phyloP scores from a whole-genome alignment of 2,888 invertebrate species.

The Pinctada fucata region DNA sequence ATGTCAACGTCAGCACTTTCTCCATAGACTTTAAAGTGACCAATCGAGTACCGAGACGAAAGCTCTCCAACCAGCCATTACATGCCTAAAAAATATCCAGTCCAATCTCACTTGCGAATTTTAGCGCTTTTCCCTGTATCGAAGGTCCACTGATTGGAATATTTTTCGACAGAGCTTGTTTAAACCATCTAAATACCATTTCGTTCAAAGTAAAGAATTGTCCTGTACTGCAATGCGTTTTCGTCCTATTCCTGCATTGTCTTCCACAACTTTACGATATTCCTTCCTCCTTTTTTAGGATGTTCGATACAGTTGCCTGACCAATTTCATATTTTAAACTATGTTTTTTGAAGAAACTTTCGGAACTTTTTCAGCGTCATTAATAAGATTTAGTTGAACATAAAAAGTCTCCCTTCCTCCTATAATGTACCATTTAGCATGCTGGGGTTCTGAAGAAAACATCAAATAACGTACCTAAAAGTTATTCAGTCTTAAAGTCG shows the following conservation, averaged over 20 bases:
- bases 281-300: too few relatives aligned
- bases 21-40: not conserved
- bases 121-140: not conserved
- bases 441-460: too few relatives aligned
- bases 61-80: not conserved
- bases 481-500: too few relatives aligned
- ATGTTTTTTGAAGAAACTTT: too few relatives aligned
- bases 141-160: conserved; percentile 3
- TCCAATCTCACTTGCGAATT: not conserved
- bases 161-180: not conserved
- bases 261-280: too few relatives aligned
- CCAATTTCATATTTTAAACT: too few relatives aligned
- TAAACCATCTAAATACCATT: not conserved
- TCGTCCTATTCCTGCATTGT: not conserved
- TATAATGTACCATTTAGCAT: too few relatives aligned
- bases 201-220: not conserved
- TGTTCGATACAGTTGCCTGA: too few relatives aligned
- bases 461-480: too few relatives aligned
- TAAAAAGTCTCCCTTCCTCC: too few relatives aligned
- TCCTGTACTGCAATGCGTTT: not conserved
- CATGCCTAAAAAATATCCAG: not conserved
- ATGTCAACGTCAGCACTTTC: not conserved
- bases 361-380: too few relatives aligned
- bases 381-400: too few relatives aligned
- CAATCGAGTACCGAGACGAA: not conserved